Conservation (phyloP, 30 jellyfish, hydroid and myxozoan genomes). For the Aurelia sp. region DNA sequence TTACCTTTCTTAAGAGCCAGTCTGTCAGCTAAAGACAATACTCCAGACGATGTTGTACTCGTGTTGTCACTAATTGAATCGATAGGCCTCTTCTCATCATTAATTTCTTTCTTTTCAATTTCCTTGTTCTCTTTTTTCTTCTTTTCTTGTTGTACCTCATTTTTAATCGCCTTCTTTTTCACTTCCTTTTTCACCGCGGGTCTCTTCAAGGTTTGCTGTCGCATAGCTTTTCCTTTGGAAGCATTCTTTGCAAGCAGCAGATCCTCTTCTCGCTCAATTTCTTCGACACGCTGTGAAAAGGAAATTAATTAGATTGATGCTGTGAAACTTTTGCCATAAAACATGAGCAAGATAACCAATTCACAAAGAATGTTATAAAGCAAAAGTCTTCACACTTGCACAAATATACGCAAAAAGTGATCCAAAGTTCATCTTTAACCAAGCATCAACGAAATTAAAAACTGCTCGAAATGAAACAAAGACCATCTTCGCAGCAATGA, state of each 20-base stretch:
- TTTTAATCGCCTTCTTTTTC: background rate
- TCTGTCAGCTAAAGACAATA: slow-evolving; percentile 84
- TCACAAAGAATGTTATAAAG: too few relatives aligned
- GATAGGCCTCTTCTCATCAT: background rate
- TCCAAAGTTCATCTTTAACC: too few relatives aligned
- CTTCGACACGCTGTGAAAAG: slow-evolving; percentile 77
- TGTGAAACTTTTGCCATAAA: too few relatives aligned
- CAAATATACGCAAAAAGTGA: background rate
- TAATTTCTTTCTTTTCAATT: slow-evolving; percentile 5
- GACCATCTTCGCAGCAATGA: too few relatives aligned
- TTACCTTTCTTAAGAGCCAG: slow-evolving; percentile 83
- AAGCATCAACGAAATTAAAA: too few relatives aligned
- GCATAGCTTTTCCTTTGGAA: slow-evolving; percentile 51
- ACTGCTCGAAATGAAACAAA: too few relatives aligned
- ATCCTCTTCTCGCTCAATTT: slow-evolving; percentile 75
- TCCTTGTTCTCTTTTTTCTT: slow-evolving; percentile 21
- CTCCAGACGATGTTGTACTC: slow-evolving; percentile 22
- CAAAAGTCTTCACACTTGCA: background rate
- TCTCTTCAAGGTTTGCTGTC: slow-evolving; percentile 4
- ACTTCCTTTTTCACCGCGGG: slow-evolving; percentile 21
- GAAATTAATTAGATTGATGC: background rate
- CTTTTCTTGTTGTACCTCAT: background rate
- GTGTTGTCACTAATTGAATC: slow-evolving; percentile 33
- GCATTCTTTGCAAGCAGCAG: slow-evolving; percentile 36
- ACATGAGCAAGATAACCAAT: too few relatives aligned